Percentiles rank a stretch among this genome's conserved stretches.
Evolutionary conservation across 2,797 vertebrate genomes (phyloP).

Genomic region (Alca torda): DNA sequence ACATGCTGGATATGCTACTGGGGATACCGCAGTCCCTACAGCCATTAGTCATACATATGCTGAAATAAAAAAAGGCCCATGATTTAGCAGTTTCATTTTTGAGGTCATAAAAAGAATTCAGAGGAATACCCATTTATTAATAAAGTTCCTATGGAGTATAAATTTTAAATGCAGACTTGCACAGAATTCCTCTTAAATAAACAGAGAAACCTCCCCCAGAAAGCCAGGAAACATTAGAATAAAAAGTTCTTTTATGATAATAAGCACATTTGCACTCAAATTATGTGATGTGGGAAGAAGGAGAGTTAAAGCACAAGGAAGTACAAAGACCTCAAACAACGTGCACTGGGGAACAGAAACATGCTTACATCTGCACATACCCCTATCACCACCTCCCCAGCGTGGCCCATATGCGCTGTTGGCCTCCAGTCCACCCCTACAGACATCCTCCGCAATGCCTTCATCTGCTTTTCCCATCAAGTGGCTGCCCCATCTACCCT

Average conservation of each 20-base stretch:
- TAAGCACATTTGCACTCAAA: conserved; percentile 14
- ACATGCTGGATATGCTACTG: neutral
- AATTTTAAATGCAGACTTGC: neutral
- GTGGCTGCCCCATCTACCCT: neutral
- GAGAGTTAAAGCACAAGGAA: neutral
- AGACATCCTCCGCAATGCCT: neutral
- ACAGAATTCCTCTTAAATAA: conserved; percentile 20
- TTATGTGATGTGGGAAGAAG: neutral
- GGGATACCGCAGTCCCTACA: neutral
- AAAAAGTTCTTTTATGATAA: neutral
- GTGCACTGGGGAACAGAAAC: neutral
- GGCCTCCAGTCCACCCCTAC: neutral
- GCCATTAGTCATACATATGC: neutral
- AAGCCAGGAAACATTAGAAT: neutral
- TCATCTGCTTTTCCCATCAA: neutral
- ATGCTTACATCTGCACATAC: neutral
- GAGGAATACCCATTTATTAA: conserved; percentile 24
- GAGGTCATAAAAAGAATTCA: conserved; percentile 12
- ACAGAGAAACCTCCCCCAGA: neutral
- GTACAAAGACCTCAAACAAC: neutral
- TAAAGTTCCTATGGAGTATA: neutral
- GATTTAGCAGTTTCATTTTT: conserved; percentile 50
- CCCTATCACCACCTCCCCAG: neutral
- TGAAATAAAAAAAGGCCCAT: neutral
- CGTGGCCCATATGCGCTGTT: neutral